Base-by-base conservation (phyloP, 2,113 vertebrate species). In the Sebastes schlegelii region DNA sequence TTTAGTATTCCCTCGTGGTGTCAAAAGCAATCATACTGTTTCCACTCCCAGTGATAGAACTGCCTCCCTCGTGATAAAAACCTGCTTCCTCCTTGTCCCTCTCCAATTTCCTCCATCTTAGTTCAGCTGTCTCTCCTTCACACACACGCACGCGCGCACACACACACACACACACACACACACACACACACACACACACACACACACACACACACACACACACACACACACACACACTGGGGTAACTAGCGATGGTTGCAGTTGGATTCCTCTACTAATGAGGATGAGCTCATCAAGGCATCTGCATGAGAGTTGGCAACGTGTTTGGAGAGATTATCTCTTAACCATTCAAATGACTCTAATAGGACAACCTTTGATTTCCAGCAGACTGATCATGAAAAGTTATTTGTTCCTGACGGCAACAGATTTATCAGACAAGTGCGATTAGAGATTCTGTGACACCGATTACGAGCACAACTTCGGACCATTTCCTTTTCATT, bases 21-120 rank as follows among this genome's bases (percentile, higher is more conserved):
- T 91, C 89, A 79, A 80, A 86, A 84, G 84, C 88, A 92, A 91
- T 93, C 90, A 90, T 92, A 82, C 79, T 67, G 43, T 89, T 74
- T 48, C 19, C 23, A 73, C 67, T 81, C 73, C 17, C 46, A 23
- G 43, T 77, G 88, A 94, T 81, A 80, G 79, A 80, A 81, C 81
- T 75, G 85, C 63, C 63, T 93, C 92, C 86, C 88, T 76, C 16
- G 19, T 79, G 85, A 78, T 83, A 72, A 83, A 87, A 79, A 73
- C 69, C 75, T 73, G 68, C 80, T 79, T 87, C 71, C 86, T 89
- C 54, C 40, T 42, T 34, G 70, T 86, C 66, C 83, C 86, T 74
- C 46, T 80, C 49, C 77, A 86, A 80, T 88, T 90, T 90, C 74
- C 85, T 85, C 72, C 88, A 77, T 87, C 85, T 89, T 83, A 66